Evolutionary conservation across 2,113 vertebrate species (phyloP), one percentile per base, ranked within the genome.

Genomic region (Ptychochromis oligacanthus): DNA sequence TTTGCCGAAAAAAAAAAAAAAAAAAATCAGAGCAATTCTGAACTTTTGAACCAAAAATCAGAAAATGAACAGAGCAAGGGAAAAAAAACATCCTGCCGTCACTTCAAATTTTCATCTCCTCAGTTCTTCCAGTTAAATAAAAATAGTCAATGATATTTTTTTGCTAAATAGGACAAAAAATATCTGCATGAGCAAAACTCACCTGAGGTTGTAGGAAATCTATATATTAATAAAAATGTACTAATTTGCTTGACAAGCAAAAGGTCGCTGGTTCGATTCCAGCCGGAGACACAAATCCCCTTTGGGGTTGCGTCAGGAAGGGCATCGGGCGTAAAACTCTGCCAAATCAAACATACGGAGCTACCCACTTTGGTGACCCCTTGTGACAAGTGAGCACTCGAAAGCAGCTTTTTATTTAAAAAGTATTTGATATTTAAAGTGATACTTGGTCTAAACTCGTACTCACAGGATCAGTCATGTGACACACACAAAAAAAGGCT

Each of bases 401-500:
- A n/a, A n/a, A n/a, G n/a, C n/a, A n/a, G n/a, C n/a, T n/a, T n/a
- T n/a, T n/a, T n/a, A n/a, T 79, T 64, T 54, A n/a, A 5, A 0
- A 64, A 8, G 38, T 18, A 24, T 64, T 12, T 57, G 13, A 64
- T 28, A 83, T 60, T 26, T 26, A 72, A 70, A 80, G 52, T 43
- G 22, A 18, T 8, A 38, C 40, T 1, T 78, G 43, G 43, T 49
- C 65, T 52, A 49, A 70, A 70, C 24, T 13, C 49, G 49, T 49
- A 70, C 15, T 72, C 24, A 13, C 20, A 18, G 31, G 1, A 52
- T 0, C 43, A 49, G 64, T 40, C 3, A 11, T 11, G 40, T 43
- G 40, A 2, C 40, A 28, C 6, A 0, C 40, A 0, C 4, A 2
- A 26, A 70, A 70, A 70, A 8, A 70, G 40, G 24, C 40, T 49